Evolutionary conservation across 1,140 invertebrate species (phyloP), one percentile per base, ranked within the genome.

Genomic region (Acromyrmex charruanus): DNA sequence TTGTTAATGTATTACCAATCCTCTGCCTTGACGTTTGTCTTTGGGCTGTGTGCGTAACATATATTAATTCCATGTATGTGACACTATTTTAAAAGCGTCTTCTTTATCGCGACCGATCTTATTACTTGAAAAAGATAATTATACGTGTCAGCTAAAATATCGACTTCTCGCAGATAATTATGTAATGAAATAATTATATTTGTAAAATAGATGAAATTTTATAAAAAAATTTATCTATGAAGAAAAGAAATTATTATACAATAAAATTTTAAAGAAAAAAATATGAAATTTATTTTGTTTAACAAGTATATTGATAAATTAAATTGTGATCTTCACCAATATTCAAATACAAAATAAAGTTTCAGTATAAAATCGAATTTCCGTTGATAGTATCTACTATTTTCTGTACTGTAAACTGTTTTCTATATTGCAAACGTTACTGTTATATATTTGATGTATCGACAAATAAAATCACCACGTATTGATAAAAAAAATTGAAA

Each of bases 301-400:
- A 28, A 28, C 3, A 31, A 39, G 18, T 77, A 21, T 51, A 12
- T 66, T 35, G 21, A 53, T 21, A n/a, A 61, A 77, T 31, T n/a
- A 44, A 77, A 63, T 77, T 49, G 35, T 49, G 5, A 63, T n/a
- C 0, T 77, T 12, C 18, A n/a, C 2, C 6, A 66, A 51, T 44
- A 44, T 61, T 10, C 1, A 44, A 49, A 66, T 74, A 31, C 18
- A 66, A 66, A 79, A 79, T 35, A 66, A 49, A 79, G 3, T 79
- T 66, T 10, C 5, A 35, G 6, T 77, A 28, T 66, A 79, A 79
- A 65, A 66, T 66, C 2, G 12, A 79, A 51, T 49, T 65, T 12
- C 2, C 7, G 10, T 66, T 51, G 6, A 66, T 65, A 65, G 0
- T 49, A 61, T 28, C 44, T 25, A 66, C 3, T 31, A 79, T 31